These are phyloP conservation scores for Drosophila pseudoananassae DNA, from an alignment of 1,140 invertebrate species.

Conservation along the genomic window DNA sequence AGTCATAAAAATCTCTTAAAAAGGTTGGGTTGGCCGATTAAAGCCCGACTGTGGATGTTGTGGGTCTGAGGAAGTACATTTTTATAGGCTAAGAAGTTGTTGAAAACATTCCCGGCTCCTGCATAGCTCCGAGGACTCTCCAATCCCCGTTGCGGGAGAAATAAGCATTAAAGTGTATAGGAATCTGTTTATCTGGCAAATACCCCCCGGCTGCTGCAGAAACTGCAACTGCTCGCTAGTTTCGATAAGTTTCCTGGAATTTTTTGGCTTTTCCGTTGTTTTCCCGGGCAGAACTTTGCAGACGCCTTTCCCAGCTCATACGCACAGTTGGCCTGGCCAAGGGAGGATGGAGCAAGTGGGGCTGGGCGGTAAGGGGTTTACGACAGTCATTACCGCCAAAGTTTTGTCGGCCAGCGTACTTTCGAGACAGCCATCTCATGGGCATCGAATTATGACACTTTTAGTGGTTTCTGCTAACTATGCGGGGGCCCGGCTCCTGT, in stretches of 20 bases:
- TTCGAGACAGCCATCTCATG: constrained; percentile 80
- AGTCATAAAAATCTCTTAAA: constrained; percentile 19
- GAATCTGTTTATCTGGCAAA: constrained; percentile 42
- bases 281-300: constrained; percentile 43
- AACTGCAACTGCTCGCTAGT: constrained; percentile 21
- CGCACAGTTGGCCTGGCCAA: constrained; percentile 45
- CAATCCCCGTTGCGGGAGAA: background rate
- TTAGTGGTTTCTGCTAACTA: constrained; percentile 82
- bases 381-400: constrained; percentile 74
- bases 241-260: constrained; percentile 46
- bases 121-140: background rate
- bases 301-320: constrained; percentile 38
- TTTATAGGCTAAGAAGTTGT: too few relatives aligned
- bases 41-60: too few relatives aligned
- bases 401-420: constrained; percentile 75
- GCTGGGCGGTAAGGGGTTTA: background rate
- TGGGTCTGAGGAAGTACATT: too few relatives aligned
- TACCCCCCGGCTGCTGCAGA: constrained; percentile 5
- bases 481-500: constrained; percentile 23
- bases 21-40: too few relatives aligned
- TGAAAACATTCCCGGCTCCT: too few relatives aligned
- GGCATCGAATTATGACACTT: constrained; percentile 84
- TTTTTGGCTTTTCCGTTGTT: constrained; percentile 42
- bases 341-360: background rate
- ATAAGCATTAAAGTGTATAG: constrained; percentile 23